phyloP scores from a whole-genome alignment of 2,113 vertebrate genomes.

The Edolisoma coerulescens region DNA sequence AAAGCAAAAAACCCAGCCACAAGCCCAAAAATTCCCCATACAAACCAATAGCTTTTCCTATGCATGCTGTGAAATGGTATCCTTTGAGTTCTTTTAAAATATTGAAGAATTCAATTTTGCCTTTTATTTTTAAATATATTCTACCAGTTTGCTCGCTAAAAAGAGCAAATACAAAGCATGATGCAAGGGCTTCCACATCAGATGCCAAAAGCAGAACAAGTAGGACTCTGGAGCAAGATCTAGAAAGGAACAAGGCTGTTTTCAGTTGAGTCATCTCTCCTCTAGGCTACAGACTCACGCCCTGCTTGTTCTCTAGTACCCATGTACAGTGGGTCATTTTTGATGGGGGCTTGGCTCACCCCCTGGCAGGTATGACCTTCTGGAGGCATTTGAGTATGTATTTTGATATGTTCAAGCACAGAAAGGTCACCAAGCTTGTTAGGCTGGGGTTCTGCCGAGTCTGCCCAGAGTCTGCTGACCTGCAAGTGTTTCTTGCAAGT shows the following conservation, averaged over 20 bases:
- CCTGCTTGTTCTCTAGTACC: not conserved
- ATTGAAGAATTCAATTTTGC: not conserved
- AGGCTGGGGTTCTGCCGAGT: not conserved
- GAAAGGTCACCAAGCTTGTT: not conserved
- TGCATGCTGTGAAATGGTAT: not conserved
- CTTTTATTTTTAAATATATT: not conserved
- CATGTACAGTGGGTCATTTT: not conserved
- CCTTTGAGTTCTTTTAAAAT: not conserved
- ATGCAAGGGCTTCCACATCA: not conserved
- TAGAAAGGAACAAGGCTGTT: not conserved
- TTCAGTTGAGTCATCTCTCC: not conserved
- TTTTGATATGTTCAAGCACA: not conserved
- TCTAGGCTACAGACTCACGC: not conserved
- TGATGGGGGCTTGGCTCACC: not conserved
- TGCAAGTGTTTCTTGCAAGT: not conserved
- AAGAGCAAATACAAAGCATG: not conserved
- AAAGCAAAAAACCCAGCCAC: fast-evolving
- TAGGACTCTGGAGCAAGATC: not conserved
- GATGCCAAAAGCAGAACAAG: not conserved
- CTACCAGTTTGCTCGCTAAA: not conserved
- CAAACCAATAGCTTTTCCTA: not conserved
- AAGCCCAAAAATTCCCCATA: not conserved
- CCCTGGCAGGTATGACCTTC: not conserved
- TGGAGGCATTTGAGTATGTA: not conserved
- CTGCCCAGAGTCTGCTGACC: not conserved